Evolutionary conservation across 2,113 vertebrate species (phyloP).

Genomic region (Phyllostomus discolor): DNA sequence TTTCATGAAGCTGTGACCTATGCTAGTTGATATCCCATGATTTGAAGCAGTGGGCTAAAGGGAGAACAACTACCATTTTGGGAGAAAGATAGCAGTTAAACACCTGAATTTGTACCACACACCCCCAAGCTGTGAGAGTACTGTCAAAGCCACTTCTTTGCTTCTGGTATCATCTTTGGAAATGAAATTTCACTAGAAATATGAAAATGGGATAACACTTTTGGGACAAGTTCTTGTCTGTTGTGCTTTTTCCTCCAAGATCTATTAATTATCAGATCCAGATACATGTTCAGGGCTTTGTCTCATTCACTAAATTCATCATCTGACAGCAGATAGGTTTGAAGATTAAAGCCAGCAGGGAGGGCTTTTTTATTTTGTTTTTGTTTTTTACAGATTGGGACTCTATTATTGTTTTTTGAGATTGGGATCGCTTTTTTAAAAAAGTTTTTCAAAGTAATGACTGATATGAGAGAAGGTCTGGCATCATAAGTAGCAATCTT

Average conservation of each 20-base stretch:
- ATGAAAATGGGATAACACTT: background rate
- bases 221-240: constrained; percentile 11
- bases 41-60: background rate
- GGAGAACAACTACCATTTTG: background rate
- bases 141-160: background rate
- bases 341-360: constrained; percentile 12
- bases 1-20: background rate
- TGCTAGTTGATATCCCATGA: background rate
- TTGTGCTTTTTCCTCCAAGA: background rate
- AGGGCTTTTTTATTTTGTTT: background rate
- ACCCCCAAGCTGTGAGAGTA: background rate
- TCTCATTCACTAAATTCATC: background rate
- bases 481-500: background rate
- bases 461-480: background rate
- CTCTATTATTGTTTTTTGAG: background rate
- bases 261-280: background rate
- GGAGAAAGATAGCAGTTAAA: background rate
- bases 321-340: background rate
- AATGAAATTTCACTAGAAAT: constrained; percentile 5
- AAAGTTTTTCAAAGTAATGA: background rate
- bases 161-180: background rate
- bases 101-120: background rate
- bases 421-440: background rate
- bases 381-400: background rate
- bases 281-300: background rate